A percentile compares a stretch with the other conserved stretches of the same genome.
Evolutionary conservation across 2,797 vertebrate species (phyloP).

Genomic region (Siniperca scherzeri): DNA sequence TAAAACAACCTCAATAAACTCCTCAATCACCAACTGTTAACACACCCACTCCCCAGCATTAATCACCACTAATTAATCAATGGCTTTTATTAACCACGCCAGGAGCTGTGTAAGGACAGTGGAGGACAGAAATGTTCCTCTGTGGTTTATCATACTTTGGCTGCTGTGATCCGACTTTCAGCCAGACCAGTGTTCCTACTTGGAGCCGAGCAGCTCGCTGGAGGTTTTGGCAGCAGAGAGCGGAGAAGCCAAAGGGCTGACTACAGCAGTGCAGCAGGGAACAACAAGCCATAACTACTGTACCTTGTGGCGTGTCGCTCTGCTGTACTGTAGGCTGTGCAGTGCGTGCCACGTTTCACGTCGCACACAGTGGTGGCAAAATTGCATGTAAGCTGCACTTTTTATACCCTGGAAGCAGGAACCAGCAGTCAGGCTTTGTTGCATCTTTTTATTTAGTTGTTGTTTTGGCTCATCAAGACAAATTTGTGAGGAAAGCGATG

Average conservation of each 20-base stretch:
- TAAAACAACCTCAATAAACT: slow-evolving; percentile 49
- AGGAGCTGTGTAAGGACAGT: slow-evolving; percentile 2
- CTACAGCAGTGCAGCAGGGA: slow-evolving; percentile 65
- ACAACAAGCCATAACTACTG: slow-evolving; percentile 56
- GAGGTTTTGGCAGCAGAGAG: slow-evolving; percentile 70
- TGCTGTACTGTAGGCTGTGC: slow-evolving; percentile 27
- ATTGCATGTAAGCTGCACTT: background rate
- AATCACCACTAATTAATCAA: slow-evolving; percentile 40
- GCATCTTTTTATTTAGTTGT: background rate
- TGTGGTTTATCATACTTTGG: slow-evolving; percentile 63
- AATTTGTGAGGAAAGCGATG: background rate
- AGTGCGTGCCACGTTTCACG: slow-evolving; percentile 66
- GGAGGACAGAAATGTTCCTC: slow-evolving; percentile 33
- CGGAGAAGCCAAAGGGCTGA: slow-evolving; percentile 75
- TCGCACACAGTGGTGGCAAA: background rate
- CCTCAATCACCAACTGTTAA: slow-evolving; percentile 17
- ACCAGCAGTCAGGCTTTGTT: background rate
- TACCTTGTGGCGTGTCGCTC: slow-evolving; percentile 51
- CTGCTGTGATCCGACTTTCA: slow-evolving; percentile 36
- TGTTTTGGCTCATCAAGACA: background rate
- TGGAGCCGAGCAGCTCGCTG: slow-evolving; percentile 52
- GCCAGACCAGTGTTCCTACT: slow-evolving; percentile 67
- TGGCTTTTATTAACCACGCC: slow-evolving; percentile 6
- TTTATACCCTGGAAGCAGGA: background rate
- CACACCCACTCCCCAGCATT: background rate